Evolutionary conservation across 2,113 vertebrate species (phyloP), one percentile per base, ranked within the genome.

Genomic region (Todiramphus saurophagus): DNA sequence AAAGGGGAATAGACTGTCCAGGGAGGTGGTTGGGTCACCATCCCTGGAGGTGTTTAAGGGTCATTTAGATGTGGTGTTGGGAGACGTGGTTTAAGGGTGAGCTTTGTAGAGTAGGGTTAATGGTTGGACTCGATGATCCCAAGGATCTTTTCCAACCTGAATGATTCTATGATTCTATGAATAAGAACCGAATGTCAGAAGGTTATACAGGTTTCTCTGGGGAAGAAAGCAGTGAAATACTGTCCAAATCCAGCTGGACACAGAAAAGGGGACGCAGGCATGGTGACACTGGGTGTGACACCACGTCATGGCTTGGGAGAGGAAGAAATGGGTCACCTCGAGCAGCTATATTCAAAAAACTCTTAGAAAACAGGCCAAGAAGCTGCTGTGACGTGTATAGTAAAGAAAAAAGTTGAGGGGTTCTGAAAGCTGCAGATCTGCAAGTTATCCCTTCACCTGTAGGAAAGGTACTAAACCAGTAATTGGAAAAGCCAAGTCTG

Each of bases 241-340:
- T 75, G 63, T 16, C n/a, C 35, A 24, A 66, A 76, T n/a, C 0
- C 43, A 64, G 39, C 5, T 24, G 41, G 16, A 43, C 81, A 53
- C 12, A 3, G 64, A 25, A 17, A 6, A 13, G 16, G 11, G 35
- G 51, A 28, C 8, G n/a, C 4, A 13, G 35, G 59, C 64, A 44
- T 27, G 37, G 50, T 1, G 4, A 9, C 27, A 6, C 3, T 5
- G 7, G 13, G 50, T 2, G 4, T 39, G 64, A n/a, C 48, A 48
- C 25, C 44, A 10, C 3, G 2, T 51, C 6, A 69, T 0, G 13
- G 41, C 37, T 24, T 63, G 19, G 77, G 19, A 82, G 31, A 56
- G 23, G 44, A 33, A 73, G 56, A 55, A 24, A 31, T 31, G 58
- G 60, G 48, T 53, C 27, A 78, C 44, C 83, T 74, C 75, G 86